phyloP scores from a whole-genome alignment of 2,888 invertebrate species.

The Macroteleia sp. region DNA sequence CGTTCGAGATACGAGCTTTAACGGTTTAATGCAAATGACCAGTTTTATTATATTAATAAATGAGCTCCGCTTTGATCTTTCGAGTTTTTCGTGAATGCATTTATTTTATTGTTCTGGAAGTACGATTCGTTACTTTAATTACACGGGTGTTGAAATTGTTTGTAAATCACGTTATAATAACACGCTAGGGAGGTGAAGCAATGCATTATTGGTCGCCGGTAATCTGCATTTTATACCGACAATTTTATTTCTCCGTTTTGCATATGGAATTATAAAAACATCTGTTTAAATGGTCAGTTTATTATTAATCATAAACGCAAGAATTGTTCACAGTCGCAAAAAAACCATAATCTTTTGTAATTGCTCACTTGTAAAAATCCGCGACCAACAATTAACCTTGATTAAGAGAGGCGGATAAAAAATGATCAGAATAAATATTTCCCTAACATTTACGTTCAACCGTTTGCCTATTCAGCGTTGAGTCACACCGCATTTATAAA shows the following conservation, averaged over 20 bases:
- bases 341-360: slow-evolving; percentile 18
- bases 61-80: slow-evolving; percentile 7
- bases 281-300: background rate
- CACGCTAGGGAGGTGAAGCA: slow-evolving; percentile 8
- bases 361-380: background rate
- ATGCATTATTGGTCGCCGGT: slow-evolving; percentile 19
- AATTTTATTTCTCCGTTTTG: no score
- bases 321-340: background rate
- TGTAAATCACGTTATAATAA: slow-evolving; percentile 14
- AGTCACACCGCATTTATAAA: slow-evolving; percentile 50
- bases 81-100: slow-evolving; percentile 13
- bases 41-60: slow-evolving; percentile 48
- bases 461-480: slow-evolving; percentile 30
- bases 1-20: slow-evolving; percentile 22
- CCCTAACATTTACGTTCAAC: slow-evolving; percentile 10
- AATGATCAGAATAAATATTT: slow-evolving; percentile 19
- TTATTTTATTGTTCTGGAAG: slow-evolving; percentile 10
- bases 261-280: slow-evolving; percentile 13
- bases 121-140: slow-evolving; percentile 27
- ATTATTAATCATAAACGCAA: slow-evolving; percentile 1
- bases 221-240: slow-evolving; percentile 18
- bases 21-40: slow-evolving; percentile 31
- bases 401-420: slow-evolving; percentile 1
- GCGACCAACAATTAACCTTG: slow-evolving; percentile 15
- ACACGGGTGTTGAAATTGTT: slow-evolving; percentile 30